A percentile compares a stretch with the other conserved stretches of the same genome.
Conservation (phyloP, 2,797 vertebrate species). For the Cossypha dichroa region DNA sequence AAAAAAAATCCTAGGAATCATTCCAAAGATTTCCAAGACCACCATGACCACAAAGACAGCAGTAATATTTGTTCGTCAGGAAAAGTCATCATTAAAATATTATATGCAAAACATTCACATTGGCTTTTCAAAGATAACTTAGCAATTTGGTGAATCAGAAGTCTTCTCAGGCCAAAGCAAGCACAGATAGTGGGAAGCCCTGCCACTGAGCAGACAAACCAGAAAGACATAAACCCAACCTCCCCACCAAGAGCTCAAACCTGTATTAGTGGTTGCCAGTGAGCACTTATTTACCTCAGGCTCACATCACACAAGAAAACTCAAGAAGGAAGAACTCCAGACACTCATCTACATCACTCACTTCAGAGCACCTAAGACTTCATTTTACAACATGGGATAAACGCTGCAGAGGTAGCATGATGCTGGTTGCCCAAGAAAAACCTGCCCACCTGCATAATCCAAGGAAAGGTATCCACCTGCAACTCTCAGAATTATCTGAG, state of each 20-base stretch:
- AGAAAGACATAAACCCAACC: background rate
- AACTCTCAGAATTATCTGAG: background rate
- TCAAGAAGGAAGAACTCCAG: background rate
- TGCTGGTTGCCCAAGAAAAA: background rate
- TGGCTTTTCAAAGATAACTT: background rate
- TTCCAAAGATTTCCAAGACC: background rate
- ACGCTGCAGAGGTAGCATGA: background rate
- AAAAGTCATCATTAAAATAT: background rate
- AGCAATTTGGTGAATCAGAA: background rate
- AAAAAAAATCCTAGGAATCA: background rate
- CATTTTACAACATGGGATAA: background rate
- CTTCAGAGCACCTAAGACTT: background rate
- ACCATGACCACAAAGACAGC: background rate
- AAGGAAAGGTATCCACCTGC: background rate
- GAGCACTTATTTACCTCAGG: background rate
- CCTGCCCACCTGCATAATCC: background rate
- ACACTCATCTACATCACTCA: background rate
- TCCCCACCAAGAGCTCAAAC: background rate
- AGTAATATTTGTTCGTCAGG: background rate
- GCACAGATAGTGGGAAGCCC: background rate
- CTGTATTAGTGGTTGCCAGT: background rate
- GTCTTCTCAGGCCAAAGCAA: background rate
- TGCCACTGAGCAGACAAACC: background rate
- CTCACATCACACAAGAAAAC: background rate
- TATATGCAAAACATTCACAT: background rate